phyloP scores from a whole-genome alignment of 2,797 vertebrate genomes.

The Chromis chromis region DNA sequence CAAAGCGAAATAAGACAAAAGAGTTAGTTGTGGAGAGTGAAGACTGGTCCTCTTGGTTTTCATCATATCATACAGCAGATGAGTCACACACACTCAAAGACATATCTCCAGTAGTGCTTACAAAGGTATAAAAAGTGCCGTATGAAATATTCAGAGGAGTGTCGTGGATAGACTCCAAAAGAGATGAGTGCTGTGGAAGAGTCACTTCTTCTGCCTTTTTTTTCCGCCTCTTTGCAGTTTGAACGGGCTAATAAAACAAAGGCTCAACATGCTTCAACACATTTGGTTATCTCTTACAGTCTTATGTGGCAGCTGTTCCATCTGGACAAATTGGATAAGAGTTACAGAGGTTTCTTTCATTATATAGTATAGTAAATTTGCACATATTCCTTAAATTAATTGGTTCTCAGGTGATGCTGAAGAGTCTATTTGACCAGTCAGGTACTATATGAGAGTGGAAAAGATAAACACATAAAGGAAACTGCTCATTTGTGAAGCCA shows the following conservation, averaged over 20 bases:
- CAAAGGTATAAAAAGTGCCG: conserved; percentile 47
- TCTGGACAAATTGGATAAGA: background rate
- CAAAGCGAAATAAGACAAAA: conserved; percentile 13
- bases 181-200: conserved; percentile 9
- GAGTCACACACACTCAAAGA: conserved; percentile 35
- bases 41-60: conserved; percentile 12
- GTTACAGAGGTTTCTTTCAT: background rate
- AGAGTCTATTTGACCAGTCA: background rate
- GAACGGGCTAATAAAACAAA: conserved; percentile 1
- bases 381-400: background rate
- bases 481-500: background rate
- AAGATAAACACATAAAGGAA: background rate
- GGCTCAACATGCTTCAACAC: conserved; percentile 1
- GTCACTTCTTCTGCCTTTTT: background rate
- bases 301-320: background rate
- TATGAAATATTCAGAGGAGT: conserved; percentile 60
- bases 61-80: conserved; percentile 44
- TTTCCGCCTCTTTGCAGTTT: background rate
- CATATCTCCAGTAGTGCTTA: conserved; percentile 39
- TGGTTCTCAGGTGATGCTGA: background rate
- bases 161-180: conserved; percentile 27
- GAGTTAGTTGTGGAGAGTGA: conserved; percentile 5
- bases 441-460: background rate
- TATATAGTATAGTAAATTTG: background rate
- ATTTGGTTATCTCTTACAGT: background rate